Conservation (phyloP, 2,888 invertebrate species). For the Dynastes tityus region DNA sequence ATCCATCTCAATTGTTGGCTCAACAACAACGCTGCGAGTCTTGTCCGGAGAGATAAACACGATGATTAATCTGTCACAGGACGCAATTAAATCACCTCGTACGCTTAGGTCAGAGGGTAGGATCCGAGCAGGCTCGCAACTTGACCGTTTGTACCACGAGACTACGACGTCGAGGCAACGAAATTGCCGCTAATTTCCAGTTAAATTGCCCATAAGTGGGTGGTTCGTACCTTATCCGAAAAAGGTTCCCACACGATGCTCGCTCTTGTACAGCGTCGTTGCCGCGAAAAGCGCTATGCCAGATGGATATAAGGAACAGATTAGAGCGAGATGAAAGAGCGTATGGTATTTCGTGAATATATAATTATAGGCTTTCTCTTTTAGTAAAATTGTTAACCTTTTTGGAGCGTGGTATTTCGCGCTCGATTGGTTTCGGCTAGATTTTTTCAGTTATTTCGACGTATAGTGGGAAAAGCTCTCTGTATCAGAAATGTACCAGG, state of each 20-base stretch:
- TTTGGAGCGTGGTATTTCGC: conserved; percentile 1
- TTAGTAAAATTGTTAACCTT: not conserved
- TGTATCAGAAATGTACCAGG: too few species aligned
- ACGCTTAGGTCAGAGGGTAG: conserved; percentile 62
- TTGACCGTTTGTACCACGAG: conserved; percentile 21
- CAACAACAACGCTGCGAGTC: not conserved
- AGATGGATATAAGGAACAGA: not conserved
- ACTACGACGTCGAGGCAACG: conserved; percentile 35
- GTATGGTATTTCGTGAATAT: conserved; percentile 35
- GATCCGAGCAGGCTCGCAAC: not conserved
- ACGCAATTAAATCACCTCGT: conserved; percentile 63
- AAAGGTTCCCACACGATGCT: conserved; percentile 46
- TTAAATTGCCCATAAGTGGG: conserved; percentile 51
- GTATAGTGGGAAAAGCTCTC: not conserved
- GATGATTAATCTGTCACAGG: conserved; percentile 64
- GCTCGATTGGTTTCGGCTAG: not conserved
- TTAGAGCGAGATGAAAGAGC: not conserved
- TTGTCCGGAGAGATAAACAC: conserved; percentile 54
- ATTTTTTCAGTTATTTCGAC: not conserved
- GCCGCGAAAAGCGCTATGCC: not conserved
- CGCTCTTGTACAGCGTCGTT: not conserved
- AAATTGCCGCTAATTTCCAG: conserved; percentile 46
- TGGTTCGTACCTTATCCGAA: conserved; percentile 47
- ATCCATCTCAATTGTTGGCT: conserved; percentile 49
- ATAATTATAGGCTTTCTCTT: conserved; percentile 28